These are phyloP conservation scores for Crotalus horridus DNA, from an alignment of 2,113 vertebrate species.

Conservation along the genomic window DNA sequence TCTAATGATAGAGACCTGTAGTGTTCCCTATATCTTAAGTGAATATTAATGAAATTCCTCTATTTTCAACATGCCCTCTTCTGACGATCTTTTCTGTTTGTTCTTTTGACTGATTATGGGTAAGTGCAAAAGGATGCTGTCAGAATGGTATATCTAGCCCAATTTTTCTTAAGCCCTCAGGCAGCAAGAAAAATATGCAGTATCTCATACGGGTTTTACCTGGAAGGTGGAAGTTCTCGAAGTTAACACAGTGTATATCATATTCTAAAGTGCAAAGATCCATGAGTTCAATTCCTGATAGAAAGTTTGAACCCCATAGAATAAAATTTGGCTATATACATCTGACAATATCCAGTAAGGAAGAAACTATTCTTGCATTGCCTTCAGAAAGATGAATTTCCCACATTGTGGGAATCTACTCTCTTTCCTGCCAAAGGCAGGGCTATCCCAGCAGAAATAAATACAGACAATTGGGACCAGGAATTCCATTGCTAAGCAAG, in stretches of 20 bases:
- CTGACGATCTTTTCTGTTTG: not conserved
- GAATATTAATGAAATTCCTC: not conserved
- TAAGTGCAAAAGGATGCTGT: not conserved
- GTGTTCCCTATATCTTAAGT: not conserved
- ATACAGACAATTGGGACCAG: not conserved
- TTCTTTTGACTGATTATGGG: not conserved
- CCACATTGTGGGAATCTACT: no score
- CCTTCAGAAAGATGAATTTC: not conserved
- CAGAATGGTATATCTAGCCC: not conserved
- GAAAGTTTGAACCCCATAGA: not conserved
- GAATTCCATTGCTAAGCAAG: no score
- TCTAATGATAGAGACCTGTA: not conserved
- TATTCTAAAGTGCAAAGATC: not conserved
- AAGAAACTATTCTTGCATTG: not conserved
- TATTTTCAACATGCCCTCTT: not conserved
- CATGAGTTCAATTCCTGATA: not conserved
- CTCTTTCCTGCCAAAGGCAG: not conserved
- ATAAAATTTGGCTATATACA: not conserved
- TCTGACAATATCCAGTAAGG: not conserved
- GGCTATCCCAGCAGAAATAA: not conserved
- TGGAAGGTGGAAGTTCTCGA: not conserved
- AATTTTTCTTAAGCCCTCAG: not conserved
- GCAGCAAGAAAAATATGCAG: not conserved
- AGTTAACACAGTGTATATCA: not conserved
- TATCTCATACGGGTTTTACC: not conserved